A percentile compares a stretch with the other conserved stretches of the same genome.
These are phyloP conservation scores for Rotaria socialis DNA, from an alignment of 2,888 invertebrate genomes.

Conservation along the genomic window DNA sequence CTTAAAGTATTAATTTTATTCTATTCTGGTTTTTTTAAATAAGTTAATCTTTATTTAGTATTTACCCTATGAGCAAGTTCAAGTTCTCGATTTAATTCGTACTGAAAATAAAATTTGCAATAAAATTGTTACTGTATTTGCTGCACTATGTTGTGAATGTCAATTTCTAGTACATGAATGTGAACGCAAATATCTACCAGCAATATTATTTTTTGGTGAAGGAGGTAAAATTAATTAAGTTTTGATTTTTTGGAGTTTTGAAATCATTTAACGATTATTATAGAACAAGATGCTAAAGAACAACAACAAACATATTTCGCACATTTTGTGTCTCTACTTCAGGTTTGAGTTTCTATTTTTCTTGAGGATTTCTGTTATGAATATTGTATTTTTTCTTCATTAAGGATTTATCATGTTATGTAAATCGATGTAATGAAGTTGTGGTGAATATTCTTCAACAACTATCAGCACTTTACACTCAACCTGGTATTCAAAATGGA, in stretches of 20 bases:
- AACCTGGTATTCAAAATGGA: background rate
- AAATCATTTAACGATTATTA: conserved; percentile 39
- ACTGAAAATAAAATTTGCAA: conserved; percentile 75
- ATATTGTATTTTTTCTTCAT: background rate
- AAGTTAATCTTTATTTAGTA: conserved; percentile 52
- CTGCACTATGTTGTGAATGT: conserved; percentile 75
- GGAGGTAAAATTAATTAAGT: conserved; percentile 62
- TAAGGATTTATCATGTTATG: conserved; percentile 67
- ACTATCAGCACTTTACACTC: conserved; percentile 56
- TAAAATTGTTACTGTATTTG: conserved; percentile 71
- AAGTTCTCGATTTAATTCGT: conserved; percentile 70
- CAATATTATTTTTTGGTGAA: conserved; percentile 70
- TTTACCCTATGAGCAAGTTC: conserved; percentile 66
- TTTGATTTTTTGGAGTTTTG: background rate
- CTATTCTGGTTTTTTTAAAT: background rate
- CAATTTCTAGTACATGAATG: conserved; percentile 69
- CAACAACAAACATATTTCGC: conserved; percentile 62
- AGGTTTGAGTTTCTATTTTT: conserved; percentile 52
- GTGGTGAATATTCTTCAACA: conserved; percentile 72
- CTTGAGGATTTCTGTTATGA: background rate
- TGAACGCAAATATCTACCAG: conserved; percentile 64
- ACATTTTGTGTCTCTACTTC: conserved; percentile 61
- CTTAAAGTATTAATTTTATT: conserved; percentile 53
- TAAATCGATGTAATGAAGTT: conserved; percentile 70
- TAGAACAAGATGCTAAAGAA: conserved; percentile 59